A percentile compares a stretch with the other conserved stretches of the same genome.
Conservation (phyloP, 1,140 invertebrate species). For the Calliphora vicina region DNA sequence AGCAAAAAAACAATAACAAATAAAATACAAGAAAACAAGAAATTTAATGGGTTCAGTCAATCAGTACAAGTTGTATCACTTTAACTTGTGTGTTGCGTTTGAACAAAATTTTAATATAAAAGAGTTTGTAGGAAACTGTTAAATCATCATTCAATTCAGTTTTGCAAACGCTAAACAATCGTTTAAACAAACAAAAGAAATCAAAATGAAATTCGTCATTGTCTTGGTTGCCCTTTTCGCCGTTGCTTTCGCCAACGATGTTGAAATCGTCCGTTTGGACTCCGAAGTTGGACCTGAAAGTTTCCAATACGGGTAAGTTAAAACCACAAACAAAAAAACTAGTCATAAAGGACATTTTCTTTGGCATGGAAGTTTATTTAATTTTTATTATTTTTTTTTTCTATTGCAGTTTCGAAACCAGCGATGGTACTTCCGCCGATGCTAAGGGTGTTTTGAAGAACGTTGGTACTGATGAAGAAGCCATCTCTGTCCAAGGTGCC, state of each 20-base stretch:
- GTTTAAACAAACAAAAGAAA: background rate
- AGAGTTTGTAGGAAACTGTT: background rate
- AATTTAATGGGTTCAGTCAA: background rate
- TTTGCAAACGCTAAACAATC: constrained; percentile 8
- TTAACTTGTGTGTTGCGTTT: background rate
- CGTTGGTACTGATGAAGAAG: constrained; percentile 66
- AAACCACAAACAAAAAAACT: too few relatives aligned
- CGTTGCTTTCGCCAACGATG: constrained; percentile 22
- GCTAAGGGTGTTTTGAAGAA: constrained; percentile 72
- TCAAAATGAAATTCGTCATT: constrained; percentile 53
- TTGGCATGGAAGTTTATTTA: too few relatives aligned
- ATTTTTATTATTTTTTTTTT: background rate
- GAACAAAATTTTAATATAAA: background rate
- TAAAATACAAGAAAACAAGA: too few relatives aligned
- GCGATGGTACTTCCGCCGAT: constrained; percentile 71
- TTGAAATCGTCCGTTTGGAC: constrained; percentile 43
- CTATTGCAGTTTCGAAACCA: constrained; percentile 70
- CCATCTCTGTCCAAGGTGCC: constrained; percentile 68
- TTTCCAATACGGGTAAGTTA: constrained; percentile 58
- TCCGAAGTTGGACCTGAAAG: constrained; percentile 49
- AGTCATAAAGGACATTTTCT: too few relatives aligned
- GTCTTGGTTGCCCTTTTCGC: constrained; percentile 40
- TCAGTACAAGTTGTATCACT: background rate
- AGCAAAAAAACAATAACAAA: too few relatives aligned
- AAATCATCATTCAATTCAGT: constrained; percentile 4